Base-by-base conservation (phyloP, 2,797 vertebrate genomes). In the Oreochromis grahami region DNA sequence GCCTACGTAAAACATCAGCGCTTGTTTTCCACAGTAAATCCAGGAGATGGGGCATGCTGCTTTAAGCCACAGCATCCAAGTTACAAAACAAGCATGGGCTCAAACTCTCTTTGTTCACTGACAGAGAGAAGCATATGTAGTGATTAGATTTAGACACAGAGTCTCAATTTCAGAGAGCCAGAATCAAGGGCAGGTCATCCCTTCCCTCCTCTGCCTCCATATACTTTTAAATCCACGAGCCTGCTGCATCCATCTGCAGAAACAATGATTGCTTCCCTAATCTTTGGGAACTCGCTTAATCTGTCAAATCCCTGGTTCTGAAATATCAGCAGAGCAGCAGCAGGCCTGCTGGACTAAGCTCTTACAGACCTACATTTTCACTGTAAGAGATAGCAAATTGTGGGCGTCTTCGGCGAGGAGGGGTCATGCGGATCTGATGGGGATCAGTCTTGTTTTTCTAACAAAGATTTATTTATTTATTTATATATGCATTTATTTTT, bases 241-340 rank as follows among this genome's bases (percentile, higher is more conserved):
- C 32, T 13, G 77, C 32, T 8, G 51, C 84, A 76, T 94, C 92
- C 90, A 93, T 92, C 93, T 95, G 91, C 84, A 95, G 87, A 91
- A 92, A 95, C 94, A 96, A 95, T 93, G 93, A 96, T 94, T 95
- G 92, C 92, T 94, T 94, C 89, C 81, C 87, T 96, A 95, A 96
- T 95, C 94, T 96, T 95, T 93, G 84, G 83, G 87, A 92, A 94
- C 93, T 94, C 86, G 9, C 79, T 92, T 96, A 95, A 96, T 95
- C 94, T 91, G 91, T 92, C 89, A 95, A 93, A 95, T 96, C 93
- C 91, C 89, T 91, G 86, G 85, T 93, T 92, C 91, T 93, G 92
- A 95, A 92, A 95, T 85, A 94, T 93, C 91, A 90, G 83, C 82
- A 80, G 72, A 48, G 77, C 81, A 82, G 88, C 91, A 90, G 91